A percentile compares a stretch with the other conserved stretches of the same genome.
phyloP scores from a whole-genome alignment of 2,888 invertebrate species.

The Ormyrus rosae region DNA sequence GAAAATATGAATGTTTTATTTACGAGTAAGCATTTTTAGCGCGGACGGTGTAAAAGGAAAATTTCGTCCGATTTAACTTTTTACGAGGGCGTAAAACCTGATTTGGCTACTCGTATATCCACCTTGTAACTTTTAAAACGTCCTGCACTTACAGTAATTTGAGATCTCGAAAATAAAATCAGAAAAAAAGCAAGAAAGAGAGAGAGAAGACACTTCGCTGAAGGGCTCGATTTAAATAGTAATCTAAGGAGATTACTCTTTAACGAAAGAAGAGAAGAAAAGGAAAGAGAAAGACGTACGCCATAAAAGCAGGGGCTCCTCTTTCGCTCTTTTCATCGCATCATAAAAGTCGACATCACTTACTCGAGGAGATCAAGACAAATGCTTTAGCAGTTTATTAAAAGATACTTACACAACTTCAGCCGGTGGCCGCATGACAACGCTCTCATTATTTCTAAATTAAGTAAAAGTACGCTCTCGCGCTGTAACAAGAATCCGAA shows the following conservation, averaged over 20 bases:
- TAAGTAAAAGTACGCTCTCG: not conserved
- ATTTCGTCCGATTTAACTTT: not conserved
- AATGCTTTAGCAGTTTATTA: conserved; percentile 42
- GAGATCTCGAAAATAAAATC: conserved; percentile 13
- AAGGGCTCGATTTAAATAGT: conserved; percentile 26
- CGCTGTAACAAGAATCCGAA: too few relatives aligned
- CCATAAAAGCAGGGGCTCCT: conserved; percentile 15
- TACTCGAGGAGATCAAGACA: conserved; percentile 25
- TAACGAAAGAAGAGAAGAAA: not conserved
- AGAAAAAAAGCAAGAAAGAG: not conserved
- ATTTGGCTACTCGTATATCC: conserved; percentile 1
- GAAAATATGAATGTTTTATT: not conserved
- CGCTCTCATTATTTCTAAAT: conserved; percentile 1
- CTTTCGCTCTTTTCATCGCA: conserved; percentile 34
- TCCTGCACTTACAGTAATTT: not conserved
- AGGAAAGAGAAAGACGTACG: not conserved
- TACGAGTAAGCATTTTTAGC: too few relatives aligned
- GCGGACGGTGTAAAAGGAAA: too few relatives aligned
- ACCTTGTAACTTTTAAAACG: not conserved
- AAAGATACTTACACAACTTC: conserved; percentile 53
- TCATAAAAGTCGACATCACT: conserved; percentile 42
- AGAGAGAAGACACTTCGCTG: not conserved
- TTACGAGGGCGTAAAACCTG: not conserved
- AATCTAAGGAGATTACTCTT: conserved; percentile 39
- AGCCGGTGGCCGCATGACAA: not conserved